Base-by-base conservation (phyloP, 2,113 vertebrate genomes). In the Hassar affinis region DNA sequence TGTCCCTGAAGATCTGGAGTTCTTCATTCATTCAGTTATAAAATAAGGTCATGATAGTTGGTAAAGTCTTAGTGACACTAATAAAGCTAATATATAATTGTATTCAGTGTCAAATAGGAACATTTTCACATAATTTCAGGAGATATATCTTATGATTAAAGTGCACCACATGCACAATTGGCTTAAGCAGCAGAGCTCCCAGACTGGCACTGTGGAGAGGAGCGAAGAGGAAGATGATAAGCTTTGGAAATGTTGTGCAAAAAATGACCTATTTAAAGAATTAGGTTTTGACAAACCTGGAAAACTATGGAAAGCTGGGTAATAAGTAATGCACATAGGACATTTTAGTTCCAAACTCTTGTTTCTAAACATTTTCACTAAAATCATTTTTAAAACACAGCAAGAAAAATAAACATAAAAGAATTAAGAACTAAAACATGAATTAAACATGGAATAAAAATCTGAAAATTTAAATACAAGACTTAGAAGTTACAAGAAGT, bases 1-100 rank as follows among this genome's bases (percentile, higher is more conserved):
- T 27, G 38, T 54, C 54, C 71, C 33, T 27, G 80, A 59, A 71
- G 38, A 33, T 52, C 74, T 78, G 61, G 74, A 77, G 51, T 61
- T 52, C 72, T 33, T 84, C 61, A n/a, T 78, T 20, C 51, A 47
- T 47, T 69, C 15, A 11, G 62, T 52, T 49, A 74, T 75, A 51
- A 68, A 81, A 27, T 57, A 35, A 81, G 66, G 35, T 71, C 51
- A 25, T 10, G 11, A 25, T 9, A 54, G 15, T 57, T 68, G 25
- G 35, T 52, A 38, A 8, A 54, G 35, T 49, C n/a, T 47, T 22
- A n/a, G 52, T 1, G 5, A 45, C 25, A 27, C 49, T 42, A 14
- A 27, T 80, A 69, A 51, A 33, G 38, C 64, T 51, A 38, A 35
- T 35, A 54, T 30, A 49, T 42, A 8, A 54, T 9, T 11, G 2